Percentiles rank a stretch among this genome's conserved stretches.
Evolutionary conservation across 2,888 invertebrate genomes (phyloP).

Genomic region (Drosophila prostipennis): DNA sequence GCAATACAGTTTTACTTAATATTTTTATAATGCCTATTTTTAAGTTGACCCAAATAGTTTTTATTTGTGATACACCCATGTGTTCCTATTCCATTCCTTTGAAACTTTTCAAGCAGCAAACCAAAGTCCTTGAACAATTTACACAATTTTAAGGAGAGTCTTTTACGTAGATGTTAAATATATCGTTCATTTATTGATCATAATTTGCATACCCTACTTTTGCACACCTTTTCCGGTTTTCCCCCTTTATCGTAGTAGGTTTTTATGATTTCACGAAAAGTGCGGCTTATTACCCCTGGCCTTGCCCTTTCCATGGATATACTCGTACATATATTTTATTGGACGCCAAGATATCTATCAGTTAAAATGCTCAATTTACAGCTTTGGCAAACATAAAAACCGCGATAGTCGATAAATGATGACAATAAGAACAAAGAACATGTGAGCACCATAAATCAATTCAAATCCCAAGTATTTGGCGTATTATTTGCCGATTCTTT

Average conservation of each 20-base stretch:
- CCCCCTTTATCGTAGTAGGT: neutral
- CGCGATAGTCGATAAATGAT: constrained; percentile 52
- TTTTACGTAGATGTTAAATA: neutral
- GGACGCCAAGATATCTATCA: constrained; percentile 23
- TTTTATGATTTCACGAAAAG: neutral
- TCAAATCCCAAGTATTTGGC: constrained; percentile 46
- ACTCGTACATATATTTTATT: constrained; percentile 2
- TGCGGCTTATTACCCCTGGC: neutral
- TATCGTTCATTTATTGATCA: neutral
- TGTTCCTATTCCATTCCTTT: too few relatives aligned
- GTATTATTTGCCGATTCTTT: constrained; percentile 69
- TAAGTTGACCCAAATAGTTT: neutral
- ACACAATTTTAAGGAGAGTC: neutral
- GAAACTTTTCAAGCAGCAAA: neutral
- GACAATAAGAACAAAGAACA: constrained; percentile 42
- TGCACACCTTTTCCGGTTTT: constrained; percentile 6
- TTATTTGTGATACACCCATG: neutral
- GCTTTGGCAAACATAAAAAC: constrained; percentile 53
- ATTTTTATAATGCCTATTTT: neutral
- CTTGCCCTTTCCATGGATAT: neutral
- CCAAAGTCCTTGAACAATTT: neutral
- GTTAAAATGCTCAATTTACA: constrained; percentile 58
- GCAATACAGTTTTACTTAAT: neutral
- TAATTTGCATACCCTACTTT: neutral
- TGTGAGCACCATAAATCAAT: constrained; percentile 66